Percentiles rank a stretch among this genome's conserved stretches.
Conservation (phyloP, 2,113 vertebrate species). For the Upupa epops region DNA sequence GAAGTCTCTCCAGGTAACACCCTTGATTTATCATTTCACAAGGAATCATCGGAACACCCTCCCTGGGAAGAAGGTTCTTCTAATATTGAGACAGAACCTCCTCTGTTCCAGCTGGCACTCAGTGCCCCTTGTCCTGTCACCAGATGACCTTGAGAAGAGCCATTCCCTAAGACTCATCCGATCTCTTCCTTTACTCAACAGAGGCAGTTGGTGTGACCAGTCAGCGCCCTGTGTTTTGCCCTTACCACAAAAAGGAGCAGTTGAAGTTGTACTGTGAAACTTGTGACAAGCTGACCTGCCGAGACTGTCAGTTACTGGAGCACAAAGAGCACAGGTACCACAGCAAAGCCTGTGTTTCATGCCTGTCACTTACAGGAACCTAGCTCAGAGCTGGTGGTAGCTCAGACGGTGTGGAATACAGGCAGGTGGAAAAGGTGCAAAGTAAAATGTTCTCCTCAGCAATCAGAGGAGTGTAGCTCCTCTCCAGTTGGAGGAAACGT, state of each 20-base stretch:
- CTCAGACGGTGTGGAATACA: neutral
- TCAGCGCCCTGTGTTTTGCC: conserved; percentile 94
- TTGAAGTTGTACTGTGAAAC: conserved; percentile 98
- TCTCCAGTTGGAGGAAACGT: neutral
- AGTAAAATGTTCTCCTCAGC: neutral
- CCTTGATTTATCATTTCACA: neutral
- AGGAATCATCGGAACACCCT: too few species aligned
- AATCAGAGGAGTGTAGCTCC: neutral
- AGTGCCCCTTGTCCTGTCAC: too few species aligned
- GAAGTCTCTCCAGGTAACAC: conserved; percentile 93
- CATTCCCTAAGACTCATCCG: neutral
- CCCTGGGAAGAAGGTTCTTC: too few species aligned
- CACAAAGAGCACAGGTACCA: conserved; percentile 98
- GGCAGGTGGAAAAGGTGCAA: neutral
- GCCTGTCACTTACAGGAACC: neutral
- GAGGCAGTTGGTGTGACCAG: conserved; percentile 88
- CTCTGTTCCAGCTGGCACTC: too few species aligned
- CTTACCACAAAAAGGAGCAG: conserved; percentile 95
- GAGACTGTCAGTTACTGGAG: conserved; percentile 94
- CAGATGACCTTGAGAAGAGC: too few species aligned
- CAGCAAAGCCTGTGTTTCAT: neutral
- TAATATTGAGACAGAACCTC: too few species aligned
- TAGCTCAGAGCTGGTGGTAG: neutral
- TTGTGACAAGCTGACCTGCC: conserved; percentile 93
- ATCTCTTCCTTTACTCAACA: conserved; percentile 59